Conservation (phyloP, 1,140 invertebrate genomes). For the Tyrophagus putrescentiae region DNA sequence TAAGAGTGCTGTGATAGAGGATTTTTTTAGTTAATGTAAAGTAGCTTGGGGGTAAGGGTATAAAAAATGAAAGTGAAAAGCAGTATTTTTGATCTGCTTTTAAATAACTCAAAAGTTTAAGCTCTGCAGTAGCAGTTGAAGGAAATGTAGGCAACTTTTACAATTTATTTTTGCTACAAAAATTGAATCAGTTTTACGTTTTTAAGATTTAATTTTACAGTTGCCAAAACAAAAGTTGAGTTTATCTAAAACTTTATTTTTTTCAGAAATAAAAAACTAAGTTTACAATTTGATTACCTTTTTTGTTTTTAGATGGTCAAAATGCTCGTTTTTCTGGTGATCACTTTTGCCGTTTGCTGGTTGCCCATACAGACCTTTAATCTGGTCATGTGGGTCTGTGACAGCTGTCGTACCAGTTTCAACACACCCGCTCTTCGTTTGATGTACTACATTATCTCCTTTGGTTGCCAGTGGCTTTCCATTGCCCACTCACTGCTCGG, state of each 20-base stretch:
- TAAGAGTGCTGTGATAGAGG: neutral
- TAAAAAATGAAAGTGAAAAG: too few relatives aligned
- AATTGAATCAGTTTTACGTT: too few relatives aligned
- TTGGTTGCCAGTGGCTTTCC: constrained; percentile 33
- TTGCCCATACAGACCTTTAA: constrained; percentile 38
- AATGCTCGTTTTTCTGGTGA: constrained; percentile 42
- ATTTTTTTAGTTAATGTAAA: too few relatives aligned
- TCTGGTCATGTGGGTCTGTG: constrained; percentile 31
- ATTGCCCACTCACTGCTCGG: constrained; percentile 60
- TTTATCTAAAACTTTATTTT: too few relatives aligned
- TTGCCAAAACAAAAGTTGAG: too few relatives aligned
- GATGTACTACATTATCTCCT: constrained; percentile 34
- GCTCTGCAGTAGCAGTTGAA: too few relatives aligned
- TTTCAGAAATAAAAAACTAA: neutral
- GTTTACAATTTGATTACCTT: neutral
- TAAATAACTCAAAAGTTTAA: too few relatives aligned
- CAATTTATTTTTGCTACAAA: neutral
- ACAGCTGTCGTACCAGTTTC: constrained; percentile 19
- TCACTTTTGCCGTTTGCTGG: constrained; percentile 43
- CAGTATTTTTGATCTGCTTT: too few relatives aligned
- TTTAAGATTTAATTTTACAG: too few relatives aligned
- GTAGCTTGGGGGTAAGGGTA: too few relatives aligned
- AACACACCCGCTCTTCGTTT: constrained; percentile 28
- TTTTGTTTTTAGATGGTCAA: constrained; percentile 38
- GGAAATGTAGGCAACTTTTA: too few relatives aligned